A percentile compares a stretch with the other conserved stretches of the same genome.
Conservation (phyloP, 2,113 vertebrate genomes). For the Ciconia boyciana region DNA sequence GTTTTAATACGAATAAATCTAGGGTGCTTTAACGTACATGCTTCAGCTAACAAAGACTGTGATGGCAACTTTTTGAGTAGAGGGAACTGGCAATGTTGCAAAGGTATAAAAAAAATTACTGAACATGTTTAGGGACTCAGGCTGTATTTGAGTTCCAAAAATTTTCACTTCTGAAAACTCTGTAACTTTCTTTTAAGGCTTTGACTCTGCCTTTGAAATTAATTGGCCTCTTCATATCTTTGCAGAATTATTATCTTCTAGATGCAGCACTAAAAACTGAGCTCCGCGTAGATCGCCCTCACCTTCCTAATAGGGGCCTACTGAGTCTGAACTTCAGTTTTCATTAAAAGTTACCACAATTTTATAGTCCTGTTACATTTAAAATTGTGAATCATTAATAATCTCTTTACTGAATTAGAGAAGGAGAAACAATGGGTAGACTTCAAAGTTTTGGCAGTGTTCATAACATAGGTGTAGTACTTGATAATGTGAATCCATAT, state of each 20-base stretch:
- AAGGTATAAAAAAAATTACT: neutral
- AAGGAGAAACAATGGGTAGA: neutral
- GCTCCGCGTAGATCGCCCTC: neutral
- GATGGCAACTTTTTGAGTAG: neutral
- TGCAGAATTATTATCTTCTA: neutral
- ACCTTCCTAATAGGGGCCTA: neutral
- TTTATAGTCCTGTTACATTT: neutral
- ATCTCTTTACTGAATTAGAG: neutral
- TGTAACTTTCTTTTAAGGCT: neutral
- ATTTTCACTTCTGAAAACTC: too few species aligned
- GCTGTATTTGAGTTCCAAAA: neutral
- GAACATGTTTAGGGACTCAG: accelerated
- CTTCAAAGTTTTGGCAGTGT: neutral
- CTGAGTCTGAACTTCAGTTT: neutral
- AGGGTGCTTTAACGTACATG: neutral
- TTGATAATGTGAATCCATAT: neutral
- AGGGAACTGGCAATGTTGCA: neutral
- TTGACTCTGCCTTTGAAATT: neutral
- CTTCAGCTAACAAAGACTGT: neutral
- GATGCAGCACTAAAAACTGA: neutral
- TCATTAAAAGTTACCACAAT: neutral
- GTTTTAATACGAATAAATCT: neutral
- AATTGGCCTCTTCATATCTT: neutral
- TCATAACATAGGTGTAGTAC: neutral
- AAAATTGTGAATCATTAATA: neutral